These are phyloP conservation scores for Arenaria interpres DNA, from an alignment of 2,113 vertebrate species.

Conservation along the genomic window DNA sequence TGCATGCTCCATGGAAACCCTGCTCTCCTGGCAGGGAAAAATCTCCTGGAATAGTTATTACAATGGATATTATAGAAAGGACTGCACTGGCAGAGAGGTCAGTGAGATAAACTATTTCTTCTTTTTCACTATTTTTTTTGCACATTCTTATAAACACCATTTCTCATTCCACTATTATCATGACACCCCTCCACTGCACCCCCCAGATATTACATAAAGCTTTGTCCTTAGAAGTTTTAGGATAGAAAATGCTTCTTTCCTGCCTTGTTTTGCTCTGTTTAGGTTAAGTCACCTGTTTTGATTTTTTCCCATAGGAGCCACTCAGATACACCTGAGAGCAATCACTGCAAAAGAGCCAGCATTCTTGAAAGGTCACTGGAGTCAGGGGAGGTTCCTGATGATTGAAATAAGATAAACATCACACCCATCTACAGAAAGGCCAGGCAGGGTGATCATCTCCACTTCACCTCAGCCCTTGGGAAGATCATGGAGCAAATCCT, in stretches of 20 bases:
- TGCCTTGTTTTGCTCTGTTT: background rate
- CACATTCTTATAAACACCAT: background rate
- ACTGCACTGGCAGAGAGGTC: background rate
- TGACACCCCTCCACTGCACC: rapidly evolving
- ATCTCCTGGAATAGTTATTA: slow-evolving; percentile 14
- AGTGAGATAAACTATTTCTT: background rate
- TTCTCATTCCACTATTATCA: background rate
- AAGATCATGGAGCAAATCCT: background rate
- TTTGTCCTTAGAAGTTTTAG: background rate
- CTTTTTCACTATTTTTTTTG: background rate
- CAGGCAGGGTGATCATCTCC: background rate
- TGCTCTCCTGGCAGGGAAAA: background rate
- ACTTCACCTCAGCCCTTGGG: background rate
- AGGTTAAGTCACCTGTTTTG: background rate
- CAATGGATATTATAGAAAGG: background rate
- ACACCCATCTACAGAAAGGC: background rate
- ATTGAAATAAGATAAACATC: background rate
- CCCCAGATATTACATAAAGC: background rate
- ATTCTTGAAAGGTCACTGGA: background rate
- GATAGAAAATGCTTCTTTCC: background rate
- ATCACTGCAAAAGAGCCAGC: background rate
- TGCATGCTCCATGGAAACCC: background rate
- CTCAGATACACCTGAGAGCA: background rate
- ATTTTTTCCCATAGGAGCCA: background rate
- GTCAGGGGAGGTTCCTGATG: background rate